These are phyloP conservation scores for Gastracanthus pulcherrimus DNA, from an alignment of 2,888 invertebrate genomes.

Conservation along the genomic window DNA sequence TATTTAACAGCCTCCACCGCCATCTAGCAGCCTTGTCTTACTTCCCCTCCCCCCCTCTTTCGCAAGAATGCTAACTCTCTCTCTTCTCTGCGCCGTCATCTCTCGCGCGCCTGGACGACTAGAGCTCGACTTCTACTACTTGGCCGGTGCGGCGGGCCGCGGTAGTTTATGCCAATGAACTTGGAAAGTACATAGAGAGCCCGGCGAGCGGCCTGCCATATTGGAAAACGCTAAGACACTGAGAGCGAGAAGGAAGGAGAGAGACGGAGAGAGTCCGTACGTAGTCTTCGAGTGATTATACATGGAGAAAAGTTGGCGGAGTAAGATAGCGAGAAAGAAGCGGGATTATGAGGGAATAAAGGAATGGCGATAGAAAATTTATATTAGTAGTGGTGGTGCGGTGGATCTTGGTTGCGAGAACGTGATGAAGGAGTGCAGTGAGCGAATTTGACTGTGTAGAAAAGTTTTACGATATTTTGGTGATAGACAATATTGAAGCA, in stretches of 20 bases:
- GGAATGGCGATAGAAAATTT: too few relatives aligned
- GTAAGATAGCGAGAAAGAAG: not conserved
- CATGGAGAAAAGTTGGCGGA: slow-evolving; percentile 58
- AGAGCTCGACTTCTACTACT: slow-evolving; percentile 37
- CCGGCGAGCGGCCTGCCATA: too few relatives aligned
- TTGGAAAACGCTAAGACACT: slow-evolving; percentile 45
- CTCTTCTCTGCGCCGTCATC: not conserved
- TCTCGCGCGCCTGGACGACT: not conserved
- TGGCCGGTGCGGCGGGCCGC: slow-evolving; percentile 45
- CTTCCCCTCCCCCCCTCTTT: slow-evolving; percentile 32
- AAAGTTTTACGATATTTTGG: too few relatives aligned
- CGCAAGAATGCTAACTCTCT: slow-evolving; percentile 1
- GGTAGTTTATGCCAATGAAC: slow-evolving; percentile 54
- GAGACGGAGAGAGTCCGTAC: too few relatives aligned
- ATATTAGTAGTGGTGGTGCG: too few relatives aligned
- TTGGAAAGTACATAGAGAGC: slow-evolving; percentile 35
- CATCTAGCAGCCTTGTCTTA: slow-evolving; percentile 45
- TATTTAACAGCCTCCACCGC: slow-evolving; percentile 47
- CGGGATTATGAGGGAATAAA: too few relatives aligned
- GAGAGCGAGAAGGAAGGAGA: too few relatives aligned
- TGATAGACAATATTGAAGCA: too few relatives aligned
- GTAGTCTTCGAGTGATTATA: slow-evolving; percentile 41
- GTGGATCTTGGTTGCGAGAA: too few relatives aligned
- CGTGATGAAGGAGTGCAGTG: too few relatives aligned
- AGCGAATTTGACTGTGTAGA: too few relatives aligned